Evolutionary conservation across 2,888 invertebrate species (phyloP).

Genomic region (Mesochorus sp.): DNA sequence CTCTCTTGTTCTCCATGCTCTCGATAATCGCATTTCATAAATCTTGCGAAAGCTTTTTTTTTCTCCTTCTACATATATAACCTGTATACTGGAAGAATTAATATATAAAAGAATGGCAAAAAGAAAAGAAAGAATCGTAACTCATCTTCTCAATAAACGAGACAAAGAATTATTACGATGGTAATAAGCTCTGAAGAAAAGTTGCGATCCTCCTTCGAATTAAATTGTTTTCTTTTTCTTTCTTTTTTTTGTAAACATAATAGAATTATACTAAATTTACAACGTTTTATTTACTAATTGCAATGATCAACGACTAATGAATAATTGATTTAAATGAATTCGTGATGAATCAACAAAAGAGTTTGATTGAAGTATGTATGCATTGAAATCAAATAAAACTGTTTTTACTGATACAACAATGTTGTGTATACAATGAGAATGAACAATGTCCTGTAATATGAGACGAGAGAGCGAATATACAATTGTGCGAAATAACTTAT

Average conservation of each 20-base stretch:
- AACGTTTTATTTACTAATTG: not conserved
- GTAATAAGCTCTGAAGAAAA: no score
- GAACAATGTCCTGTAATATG: not conserved
- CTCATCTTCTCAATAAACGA: no score
- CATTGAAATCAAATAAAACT: not conserved
- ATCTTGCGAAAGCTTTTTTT: slow-evolving; percentile 12
- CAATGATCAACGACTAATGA: not conserved
- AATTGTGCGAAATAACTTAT: slow-evolving; percentile 16
- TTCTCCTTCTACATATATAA: not conserved
- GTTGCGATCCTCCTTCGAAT: no score
- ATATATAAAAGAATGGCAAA: not conserved
- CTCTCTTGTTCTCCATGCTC: slow-evolving; percentile 2
- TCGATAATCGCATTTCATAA: slow-evolving; percentile 45
- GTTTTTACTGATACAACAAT: not conserved
- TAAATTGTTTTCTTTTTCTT: no score
- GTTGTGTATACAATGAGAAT: not conserved
- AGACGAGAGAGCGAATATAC: not conserved
- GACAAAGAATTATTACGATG: no score
- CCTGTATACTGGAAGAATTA: not conserved
- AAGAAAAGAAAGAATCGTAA: slow-evolving; percentile 2
- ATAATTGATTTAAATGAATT: not conserved
- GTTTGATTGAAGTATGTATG: no score
- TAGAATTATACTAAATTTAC: not conserved
- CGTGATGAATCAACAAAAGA: no score
- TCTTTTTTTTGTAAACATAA: not conserved